These are phyloP conservation scores for Malurus cyaneus DNA, from an alignment of 2,113 vertebrate genomes.

Conservation along the genomic window DNA sequence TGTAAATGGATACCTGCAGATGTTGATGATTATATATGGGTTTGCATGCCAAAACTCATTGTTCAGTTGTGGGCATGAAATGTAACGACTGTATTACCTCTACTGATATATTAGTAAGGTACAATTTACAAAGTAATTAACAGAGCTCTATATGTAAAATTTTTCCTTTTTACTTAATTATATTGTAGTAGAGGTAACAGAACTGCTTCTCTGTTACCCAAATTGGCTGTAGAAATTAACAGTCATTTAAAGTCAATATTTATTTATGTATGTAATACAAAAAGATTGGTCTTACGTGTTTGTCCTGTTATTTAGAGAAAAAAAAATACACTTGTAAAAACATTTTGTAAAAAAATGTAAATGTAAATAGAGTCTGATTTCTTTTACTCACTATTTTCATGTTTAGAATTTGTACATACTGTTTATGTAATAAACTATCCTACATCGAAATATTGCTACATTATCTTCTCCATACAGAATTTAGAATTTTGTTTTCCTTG, in stretches of 20 bases:
- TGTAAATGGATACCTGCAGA: slow-evolving; percentile 78
- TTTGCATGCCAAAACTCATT: slow-evolving; percentile 85
- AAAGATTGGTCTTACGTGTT: slow-evolving; percentile 77
- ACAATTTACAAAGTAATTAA: slow-evolving; percentile 81
- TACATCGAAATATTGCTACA: not conserved
- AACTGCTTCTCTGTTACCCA: slow-evolving; percentile 75
- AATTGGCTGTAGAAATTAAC: slow-evolving; percentile 82
- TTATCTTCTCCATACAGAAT: not conserved
- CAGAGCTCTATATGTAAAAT: slow-evolving; percentile 81
- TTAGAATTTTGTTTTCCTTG: not conserved
- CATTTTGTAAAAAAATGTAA: slow-evolving; percentile 86
- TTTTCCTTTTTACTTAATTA: slow-evolving; percentile 81
- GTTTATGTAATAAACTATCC: slow-evolving; percentile 89
- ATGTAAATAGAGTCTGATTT: slow-evolving; percentile 89
- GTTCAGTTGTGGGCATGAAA: slow-evolving; percentile 81
- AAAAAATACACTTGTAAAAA: slow-evolving; percentile 82
- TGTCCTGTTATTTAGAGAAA: slow-evolving; percentile 75
- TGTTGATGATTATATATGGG: slow-evolving; percentile 71
- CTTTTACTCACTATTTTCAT: slow-evolving; percentile 84
- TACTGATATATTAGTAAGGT: slow-evolving; percentile 81
- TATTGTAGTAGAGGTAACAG: slow-evolving; percentile 75
- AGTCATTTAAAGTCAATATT: slow-evolving; percentile 89
- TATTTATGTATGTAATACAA: slow-evolving; percentile 92
- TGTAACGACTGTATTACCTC: slow-evolving; percentile 77
- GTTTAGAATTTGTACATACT: slow-evolving; percentile 90